Evolutionary conservation across 2,888 invertebrate species (phyloP).

Genomic region (Drosophila melanocephala): DNA sequence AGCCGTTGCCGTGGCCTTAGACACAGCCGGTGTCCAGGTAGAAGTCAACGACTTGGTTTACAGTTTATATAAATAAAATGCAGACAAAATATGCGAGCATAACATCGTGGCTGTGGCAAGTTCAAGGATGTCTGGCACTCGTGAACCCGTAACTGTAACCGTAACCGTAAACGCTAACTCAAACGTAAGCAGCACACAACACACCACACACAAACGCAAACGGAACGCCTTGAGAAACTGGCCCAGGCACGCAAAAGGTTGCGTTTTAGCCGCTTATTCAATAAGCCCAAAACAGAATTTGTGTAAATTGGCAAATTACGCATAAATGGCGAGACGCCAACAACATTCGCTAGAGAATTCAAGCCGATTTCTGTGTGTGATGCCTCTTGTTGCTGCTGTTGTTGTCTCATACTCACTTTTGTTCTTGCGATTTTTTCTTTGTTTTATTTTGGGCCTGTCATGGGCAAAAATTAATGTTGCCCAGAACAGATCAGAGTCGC

Average conservation of each 20-base stretch:
- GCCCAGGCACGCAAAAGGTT: constrained; percentile 45
- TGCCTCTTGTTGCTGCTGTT: not conserved
- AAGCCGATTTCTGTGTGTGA: constrained; percentile 20
- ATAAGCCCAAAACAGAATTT: constrained; percentile 55
- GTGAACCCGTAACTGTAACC: constrained; percentile 56
- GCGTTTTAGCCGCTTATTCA: constrained; percentile 44
- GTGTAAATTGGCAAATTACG: constrained; percentile 66
- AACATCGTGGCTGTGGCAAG: constrained; percentile 74
- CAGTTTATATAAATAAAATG: constrained; percentile 67
- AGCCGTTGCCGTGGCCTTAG: not conserved
- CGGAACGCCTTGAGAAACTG: constrained; percentile 10
- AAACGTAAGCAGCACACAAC: constrained; percentile 14
- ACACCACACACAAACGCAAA: not conserved
- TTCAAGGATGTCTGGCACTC: constrained; percentile 73
- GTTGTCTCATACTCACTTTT: not conserved
- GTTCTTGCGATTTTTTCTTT: not conserved
- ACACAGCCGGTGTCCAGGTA: constrained; percentile 10
- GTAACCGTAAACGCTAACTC: constrained; percentile 27
- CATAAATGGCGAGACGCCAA: constrained; percentile 56
- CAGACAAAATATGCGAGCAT: constrained; percentile 75
- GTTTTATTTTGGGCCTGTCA: constrained; percentile 37
- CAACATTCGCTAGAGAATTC: constrained; percentile 49
- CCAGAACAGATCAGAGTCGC: constrained; percentile 39
- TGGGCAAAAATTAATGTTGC: constrained; percentile 44
- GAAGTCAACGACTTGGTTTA: constrained; percentile 67